phyloP scores from a whole-genome alignment of 2,113 vertebrate species.

The Myiagra hebetior region DNA sequence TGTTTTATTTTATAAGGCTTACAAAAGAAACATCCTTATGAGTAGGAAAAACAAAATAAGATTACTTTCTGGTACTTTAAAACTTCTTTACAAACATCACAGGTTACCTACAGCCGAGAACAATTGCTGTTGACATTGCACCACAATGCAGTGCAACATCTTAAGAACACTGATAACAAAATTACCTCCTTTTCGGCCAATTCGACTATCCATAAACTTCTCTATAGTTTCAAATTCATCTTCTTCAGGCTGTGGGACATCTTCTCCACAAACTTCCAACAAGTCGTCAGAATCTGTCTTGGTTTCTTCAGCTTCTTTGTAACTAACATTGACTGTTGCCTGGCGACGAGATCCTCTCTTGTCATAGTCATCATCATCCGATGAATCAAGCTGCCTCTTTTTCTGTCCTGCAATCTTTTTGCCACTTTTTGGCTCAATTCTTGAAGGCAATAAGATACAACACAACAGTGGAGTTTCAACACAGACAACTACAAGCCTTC shows the following conservation, averaged over 20 bases:
- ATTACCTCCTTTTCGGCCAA: constrained; percentile 90
- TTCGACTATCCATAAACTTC: constrained; percentile 88
- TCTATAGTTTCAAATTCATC: constrained; percentile 98
- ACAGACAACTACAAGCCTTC: background rate
- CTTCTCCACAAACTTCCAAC: constrained; percentile 90
- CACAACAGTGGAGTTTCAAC: background rate
- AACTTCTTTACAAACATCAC: background rate
- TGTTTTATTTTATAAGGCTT: background rate
- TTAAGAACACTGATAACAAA: background rate
- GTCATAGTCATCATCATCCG: constrained; percentile 76
- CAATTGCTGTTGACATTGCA: background rate
- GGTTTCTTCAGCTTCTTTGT: constrained; percentile 93
- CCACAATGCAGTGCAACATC: background rate
- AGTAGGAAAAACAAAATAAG: background rate
- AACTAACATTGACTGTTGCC: constrained; percentile 94
- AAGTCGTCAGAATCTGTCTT: constrained; percentile 96
- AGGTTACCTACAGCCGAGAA: background rate
- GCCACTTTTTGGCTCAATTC: constrained; percentile 84
- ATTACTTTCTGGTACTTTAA: background rate
- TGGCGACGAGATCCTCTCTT: constrained; percentile 89
- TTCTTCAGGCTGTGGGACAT: constrained; percentile 90
- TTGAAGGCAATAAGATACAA: constrained; percentile 47
- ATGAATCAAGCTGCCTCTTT: constrained; percentile 82
- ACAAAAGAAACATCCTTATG: background rate
- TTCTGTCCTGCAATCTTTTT: constrained; percentile 83